phyloP scores from a whole-genome alignment of 2,113 vertebrate species.

The Poeciliopsis occidentalis region DNA sequence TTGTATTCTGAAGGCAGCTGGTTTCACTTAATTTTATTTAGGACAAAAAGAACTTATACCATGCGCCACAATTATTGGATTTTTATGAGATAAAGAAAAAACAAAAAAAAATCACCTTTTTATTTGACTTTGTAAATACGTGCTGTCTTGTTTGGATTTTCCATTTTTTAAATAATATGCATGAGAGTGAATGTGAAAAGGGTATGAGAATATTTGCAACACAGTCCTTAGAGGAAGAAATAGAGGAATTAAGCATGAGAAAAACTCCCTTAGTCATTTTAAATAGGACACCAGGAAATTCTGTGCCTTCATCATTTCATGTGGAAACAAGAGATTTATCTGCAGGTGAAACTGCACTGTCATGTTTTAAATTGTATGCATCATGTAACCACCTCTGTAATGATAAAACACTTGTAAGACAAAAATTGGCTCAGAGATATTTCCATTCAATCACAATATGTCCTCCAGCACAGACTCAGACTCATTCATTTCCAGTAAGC shows the following conservation, averaged over 20 bases:
- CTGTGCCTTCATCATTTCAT: conserved; percentile 19
- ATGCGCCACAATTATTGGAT: too few species aligned
- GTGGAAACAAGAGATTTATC: conserved; percentile 15
- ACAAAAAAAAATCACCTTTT: too few species aligned
- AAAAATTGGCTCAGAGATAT: neutral
- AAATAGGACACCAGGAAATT: conserved; percentile 48
- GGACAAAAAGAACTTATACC: too few species aligned
- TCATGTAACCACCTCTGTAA: neutral
- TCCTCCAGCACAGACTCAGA: neutral
- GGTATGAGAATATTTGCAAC: neutral
- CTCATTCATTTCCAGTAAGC: neutral
- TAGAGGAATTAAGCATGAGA: conserved; percentile 6
- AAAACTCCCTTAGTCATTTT: neutral
- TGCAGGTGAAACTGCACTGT: neutral
- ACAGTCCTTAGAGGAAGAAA: neutral
- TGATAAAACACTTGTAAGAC: neutral
- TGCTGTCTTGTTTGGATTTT: too few species aligned
- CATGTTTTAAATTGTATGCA: neutral
- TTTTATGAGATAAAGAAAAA: too few species aligned
- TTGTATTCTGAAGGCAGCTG: too few species aligned
- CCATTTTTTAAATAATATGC: neutral
- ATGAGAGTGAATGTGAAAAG: neutral
- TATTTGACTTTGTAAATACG: too few species aligned
- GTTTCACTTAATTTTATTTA: too few species aligned
- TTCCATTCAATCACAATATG: neutral